These are phyloP conservation scores for Cepaea hortensis DNA, from an alignment of 2,888 invertebrate genomes.

Conservation along the genomic window DNA sequence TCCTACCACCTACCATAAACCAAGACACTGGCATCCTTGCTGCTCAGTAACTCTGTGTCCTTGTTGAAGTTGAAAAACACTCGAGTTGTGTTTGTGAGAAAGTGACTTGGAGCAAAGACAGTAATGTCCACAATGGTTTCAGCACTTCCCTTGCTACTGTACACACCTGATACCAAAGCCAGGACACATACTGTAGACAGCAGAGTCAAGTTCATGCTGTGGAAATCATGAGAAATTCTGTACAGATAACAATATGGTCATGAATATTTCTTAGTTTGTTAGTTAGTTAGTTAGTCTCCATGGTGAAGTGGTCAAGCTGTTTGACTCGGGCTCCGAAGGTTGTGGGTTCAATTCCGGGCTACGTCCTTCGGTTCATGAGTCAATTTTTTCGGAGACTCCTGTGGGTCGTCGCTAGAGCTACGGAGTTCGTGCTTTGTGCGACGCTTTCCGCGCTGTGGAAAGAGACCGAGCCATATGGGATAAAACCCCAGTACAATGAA, in stretches of 20 bases:
- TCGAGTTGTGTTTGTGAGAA: constrained; percentile 56
- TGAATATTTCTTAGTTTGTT: too few relatives aligned
- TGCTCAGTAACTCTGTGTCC: constrained; percentile 57
- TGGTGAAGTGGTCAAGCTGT: too few relatives aligned
- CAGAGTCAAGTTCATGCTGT: constrained; percentile 65
- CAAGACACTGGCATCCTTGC: constrained; percentile 55
- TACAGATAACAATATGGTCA: not conserved
- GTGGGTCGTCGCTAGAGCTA: too few relatives aligned
- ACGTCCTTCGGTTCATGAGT: too few relatives aligned
- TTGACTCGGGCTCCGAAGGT: too few relatives aligned
- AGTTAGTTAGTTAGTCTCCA: too few relatives aligned
- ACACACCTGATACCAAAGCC: constrained; percentile 64
- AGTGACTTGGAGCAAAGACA: constrained; percentile 63
- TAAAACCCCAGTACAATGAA: too few relatives aligned
- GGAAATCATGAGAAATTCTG: not conserved
- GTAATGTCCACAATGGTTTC: constrained; percentile 65
- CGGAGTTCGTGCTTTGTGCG: too few relatives aligned
- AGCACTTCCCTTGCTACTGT: constrained; percentile 49
- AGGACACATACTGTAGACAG: constrained; percentile 62
- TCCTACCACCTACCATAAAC: constrained; percentile 60
- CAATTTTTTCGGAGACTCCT: too few relatives aligned
- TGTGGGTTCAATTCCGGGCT: too few relatives aligned
- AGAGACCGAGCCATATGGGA: too few relatives aligned
- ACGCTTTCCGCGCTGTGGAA: too few relatives aligned
- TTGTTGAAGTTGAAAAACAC: constrained; percentile 61